These are phyloP conservation scores for Bungarus multicinctus DNA, from an alignment of 2,113 vertebrate genomes.

Conservation along the genomic window DNA sequence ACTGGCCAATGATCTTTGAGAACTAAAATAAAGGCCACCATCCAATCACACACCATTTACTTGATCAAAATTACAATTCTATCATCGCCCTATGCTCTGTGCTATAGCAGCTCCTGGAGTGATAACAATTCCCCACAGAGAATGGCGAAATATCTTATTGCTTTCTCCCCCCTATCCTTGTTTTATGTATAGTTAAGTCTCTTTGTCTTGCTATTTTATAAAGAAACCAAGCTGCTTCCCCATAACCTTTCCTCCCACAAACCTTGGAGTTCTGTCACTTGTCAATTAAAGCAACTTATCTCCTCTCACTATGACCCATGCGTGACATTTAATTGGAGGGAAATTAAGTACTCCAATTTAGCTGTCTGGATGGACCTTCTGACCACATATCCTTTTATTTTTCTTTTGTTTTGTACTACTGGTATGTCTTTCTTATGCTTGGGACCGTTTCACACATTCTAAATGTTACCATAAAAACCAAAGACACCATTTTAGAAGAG, in stretches of 20 bases:
- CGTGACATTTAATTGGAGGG: neutral
- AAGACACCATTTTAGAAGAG: neutral
- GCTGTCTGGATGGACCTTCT: neutral
- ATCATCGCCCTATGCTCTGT: neutral
- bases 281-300: neutral
- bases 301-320: neutral
- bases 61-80: neutral
- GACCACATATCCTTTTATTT: neutral
- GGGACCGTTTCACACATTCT: fast-evolving
- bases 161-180: neutral
- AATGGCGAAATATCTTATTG: neutral
- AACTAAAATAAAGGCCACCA: neutral
- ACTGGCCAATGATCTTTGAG: neutral
- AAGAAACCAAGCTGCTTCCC: neutral
- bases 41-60: neutral
- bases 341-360: neutral
- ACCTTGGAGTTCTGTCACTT: neutral
- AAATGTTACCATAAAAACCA: neutral
- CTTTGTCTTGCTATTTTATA: neutral
- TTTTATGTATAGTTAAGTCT: neutral
- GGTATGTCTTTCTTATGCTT: neutral
- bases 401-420: neutral
- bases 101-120: neutral
- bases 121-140: neutral
- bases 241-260: neutral